Evolutionary conservation across 1,140 invertebrate species (phyloP).

Genomic region (Mya arenaria): DNA sequence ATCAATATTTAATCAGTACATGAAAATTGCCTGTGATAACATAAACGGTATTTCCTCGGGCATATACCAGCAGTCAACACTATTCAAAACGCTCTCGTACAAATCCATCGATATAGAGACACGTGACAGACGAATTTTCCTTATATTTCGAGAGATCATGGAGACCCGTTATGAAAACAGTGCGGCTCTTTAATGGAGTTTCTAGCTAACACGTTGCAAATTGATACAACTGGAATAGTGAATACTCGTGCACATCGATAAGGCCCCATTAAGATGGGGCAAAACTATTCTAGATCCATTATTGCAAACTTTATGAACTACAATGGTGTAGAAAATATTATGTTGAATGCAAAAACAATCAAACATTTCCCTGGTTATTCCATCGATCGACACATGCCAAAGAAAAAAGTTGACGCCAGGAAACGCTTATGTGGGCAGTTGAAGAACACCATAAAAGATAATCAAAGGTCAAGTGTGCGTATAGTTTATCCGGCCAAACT

Average conservation of each 20-base stretch:
- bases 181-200: neutral
- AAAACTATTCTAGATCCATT: no score
- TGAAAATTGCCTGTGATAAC: neutral
- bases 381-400: neutral
- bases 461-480: neutral
- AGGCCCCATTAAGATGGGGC: neutral
- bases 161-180: slow-evolving; percentile 6
- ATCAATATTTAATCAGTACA: neutral
- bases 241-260: neutral
- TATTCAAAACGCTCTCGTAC: slow-evolving; percentile 8
- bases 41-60: neutral
- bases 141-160: neutral
- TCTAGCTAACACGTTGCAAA: neutral
- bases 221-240: neutral
- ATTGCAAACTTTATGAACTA: neutral
- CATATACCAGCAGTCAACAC: neutral
- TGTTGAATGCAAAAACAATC: neutral
- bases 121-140: neutral
- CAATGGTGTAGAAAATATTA: neutral
- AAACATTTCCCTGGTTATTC: neutral
- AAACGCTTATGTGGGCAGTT: neutral
- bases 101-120: slow-evolving; percentile 18
- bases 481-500: neutral
- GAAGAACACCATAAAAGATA: neutral
- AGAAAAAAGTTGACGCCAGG: neutral